These are phyloP conservation scores for Rhingia rostrata DNA, from an alignment of 2,888 invertebrate species.

Conservation along the genomic window DNA sequence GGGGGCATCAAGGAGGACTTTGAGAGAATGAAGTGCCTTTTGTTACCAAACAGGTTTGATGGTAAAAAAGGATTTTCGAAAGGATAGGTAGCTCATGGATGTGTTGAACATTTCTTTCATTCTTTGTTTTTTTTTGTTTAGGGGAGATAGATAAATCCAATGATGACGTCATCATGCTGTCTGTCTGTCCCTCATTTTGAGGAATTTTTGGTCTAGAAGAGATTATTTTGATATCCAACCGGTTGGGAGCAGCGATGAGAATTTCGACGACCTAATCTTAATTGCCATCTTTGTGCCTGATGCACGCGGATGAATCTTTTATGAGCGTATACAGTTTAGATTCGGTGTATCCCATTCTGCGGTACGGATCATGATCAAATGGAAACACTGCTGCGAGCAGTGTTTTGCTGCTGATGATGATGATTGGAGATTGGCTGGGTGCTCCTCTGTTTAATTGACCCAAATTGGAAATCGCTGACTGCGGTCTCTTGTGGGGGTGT, in stretches of 20 bases:
- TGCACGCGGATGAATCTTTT: constrained; percentile 58
- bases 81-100: constrained; percentile 8
- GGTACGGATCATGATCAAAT: constrained; percentile 40
- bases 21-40: constrained; percentile 16
- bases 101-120: constrained; percentile 47
- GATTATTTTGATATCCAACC: too few species aligned
- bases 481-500: constrained; percentile 3
- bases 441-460: constrained; percentile 73
- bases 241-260: constrained; percentile 22
- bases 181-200: constrained; percentile 38
- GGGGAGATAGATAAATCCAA: constrained; percentile 22
- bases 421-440: constrained; percentile 64
- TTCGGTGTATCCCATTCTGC: constrained; percentile 5
- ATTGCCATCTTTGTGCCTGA: constrained; percentile 64
- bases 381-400: constrained; percentile 38
- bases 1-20: constrained; percentile 3
- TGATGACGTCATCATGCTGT: constrained; percentile 46
- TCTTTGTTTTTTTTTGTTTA: constrained; percentile 14
- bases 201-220: constrained; percentile 45
- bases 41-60: constrained; percentile 36
- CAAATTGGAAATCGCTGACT: constrained; percentile 62
- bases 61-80: constrained; percentile 58
- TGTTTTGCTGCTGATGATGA: constrained; percentile 1
- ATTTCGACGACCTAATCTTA: constrained; percentile 68
- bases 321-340: constrained; percentile 39